Conservation (phyloP, 2,797 vertebrate species). For the Pseudopleuronectes americanus region DNA sequence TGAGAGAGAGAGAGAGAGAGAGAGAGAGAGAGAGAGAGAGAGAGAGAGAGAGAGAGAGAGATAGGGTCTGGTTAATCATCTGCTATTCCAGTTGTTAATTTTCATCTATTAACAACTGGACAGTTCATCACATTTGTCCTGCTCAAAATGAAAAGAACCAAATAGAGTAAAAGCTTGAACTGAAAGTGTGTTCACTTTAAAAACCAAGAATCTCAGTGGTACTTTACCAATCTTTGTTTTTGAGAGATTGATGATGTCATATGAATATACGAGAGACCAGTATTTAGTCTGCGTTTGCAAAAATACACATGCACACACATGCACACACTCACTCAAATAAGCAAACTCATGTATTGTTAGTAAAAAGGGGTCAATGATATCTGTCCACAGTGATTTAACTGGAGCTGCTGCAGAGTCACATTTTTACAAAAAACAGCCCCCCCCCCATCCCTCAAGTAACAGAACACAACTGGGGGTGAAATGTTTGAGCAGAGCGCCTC, state of each 20-base stretch:
- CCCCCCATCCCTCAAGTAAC: constrained; percentile 42
- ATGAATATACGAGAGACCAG: not conserved
- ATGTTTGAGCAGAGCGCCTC: constrained; percentile 64
- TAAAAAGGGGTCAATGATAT: constrained; percentile 11
- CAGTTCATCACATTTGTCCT: constrained; percentile 1
- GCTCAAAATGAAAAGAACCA: not conserved
- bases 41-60: constrained; percentile 2
- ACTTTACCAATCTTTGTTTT: not conserved
- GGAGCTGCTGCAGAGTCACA: constrained; percentile 4
- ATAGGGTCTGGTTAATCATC: constrained; percentile 24
- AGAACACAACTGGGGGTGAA: constrained; percentile 47
- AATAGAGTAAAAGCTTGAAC: not conserved
- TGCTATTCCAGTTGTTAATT: constrained; percentile 6
- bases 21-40: constrained; percentile 20
- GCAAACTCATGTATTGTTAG: not conserved
- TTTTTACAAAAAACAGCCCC: constrained; percentile 16
- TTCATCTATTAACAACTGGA: constrained; percentile 3
- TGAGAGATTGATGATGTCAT: not conserved
- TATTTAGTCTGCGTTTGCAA: not conserved
- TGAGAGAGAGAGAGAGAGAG: constrained; percentile 3
- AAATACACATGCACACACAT: not conserved
- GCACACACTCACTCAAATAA: not conserved
- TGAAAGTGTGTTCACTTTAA: not conserved
- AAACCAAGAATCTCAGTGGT: not conserved
- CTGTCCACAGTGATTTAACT: constrained; percentile 3